A percentile compares a stretch with the other conserved stretches of the same genome.
Evolutionary conservation across 1,140 invertebrate genomes (phyloP).

Genomic region (Yoshiicerus persimilis): DNA sequence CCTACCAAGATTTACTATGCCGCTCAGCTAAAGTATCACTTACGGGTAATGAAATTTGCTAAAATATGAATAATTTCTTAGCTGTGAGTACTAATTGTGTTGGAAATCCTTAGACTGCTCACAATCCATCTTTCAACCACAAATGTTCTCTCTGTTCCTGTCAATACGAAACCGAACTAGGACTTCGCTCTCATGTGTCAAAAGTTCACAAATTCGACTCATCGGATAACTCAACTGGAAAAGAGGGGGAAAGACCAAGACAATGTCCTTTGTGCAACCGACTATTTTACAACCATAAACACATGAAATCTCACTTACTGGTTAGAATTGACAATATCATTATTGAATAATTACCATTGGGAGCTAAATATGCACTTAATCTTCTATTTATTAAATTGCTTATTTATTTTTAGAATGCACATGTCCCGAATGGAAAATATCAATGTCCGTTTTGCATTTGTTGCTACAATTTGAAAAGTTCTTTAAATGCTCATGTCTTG

Average conservation of each 20-base stretch:
- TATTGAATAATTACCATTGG: background rate
- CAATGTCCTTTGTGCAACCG: background rate
- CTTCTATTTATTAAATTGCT: no score
- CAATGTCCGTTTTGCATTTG: background rate
- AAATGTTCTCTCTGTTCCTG: background rate
- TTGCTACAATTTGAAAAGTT: background rate
- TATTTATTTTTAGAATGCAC: background rate
- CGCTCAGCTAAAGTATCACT: background rate
- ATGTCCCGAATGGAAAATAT: background rate
- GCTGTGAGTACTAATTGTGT: no score
- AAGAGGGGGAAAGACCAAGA: background rate
- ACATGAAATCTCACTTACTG: background rate
- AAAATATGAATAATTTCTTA: no score
- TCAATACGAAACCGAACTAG: background rate
- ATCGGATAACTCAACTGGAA: background rate
- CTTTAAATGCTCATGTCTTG: background rate
- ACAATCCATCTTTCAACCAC: background rate
- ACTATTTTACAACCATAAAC: background rate
- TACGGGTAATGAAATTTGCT: no score
- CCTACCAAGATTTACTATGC: background rate
- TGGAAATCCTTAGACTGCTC: background rate
- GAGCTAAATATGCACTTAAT: no score
- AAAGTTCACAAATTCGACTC: background rate
- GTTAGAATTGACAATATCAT: background rate
- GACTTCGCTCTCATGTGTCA: background rate